A percentile compares a stretch with the other conserved stretches of the same genome.
These are phyloP conservation scores for Pollachius pollachius DNA, from an alignment of 2,113 vertebrate genomes.

Conservation along the genomic window DNA sequence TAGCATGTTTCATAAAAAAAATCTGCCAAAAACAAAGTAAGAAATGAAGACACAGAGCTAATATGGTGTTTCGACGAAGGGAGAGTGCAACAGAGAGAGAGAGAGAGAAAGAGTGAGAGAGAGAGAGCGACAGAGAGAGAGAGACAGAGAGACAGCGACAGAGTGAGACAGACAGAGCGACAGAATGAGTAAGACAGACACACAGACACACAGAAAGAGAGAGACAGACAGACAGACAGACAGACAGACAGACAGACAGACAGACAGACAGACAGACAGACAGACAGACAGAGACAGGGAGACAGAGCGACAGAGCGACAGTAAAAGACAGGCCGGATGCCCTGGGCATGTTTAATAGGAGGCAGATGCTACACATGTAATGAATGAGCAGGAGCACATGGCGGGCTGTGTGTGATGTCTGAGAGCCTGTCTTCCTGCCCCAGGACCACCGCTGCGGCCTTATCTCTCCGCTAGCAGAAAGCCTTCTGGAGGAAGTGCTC, in stretches of 20 bases:
- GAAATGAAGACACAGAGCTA: too few species aligned
- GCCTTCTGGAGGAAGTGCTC: constrained; percentile 60
- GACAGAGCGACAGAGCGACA: constrained; percentile 43
- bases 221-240: too few species aligned
- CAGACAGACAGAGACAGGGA: too few species aligned
- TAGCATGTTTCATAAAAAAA: too few species aligned
- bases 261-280: not conserved
- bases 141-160: constrained; percentile 31
- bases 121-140: too few species aligned
- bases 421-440: constrained; percentile 77
- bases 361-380: constrained; percentile 80
- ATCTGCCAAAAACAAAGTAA: too few species aligned
- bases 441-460: constrained; percentile 76
- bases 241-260: too few species aligned
- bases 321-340: constrained; percentile 63
- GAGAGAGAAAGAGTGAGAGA: not conserved
- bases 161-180: too few species aligned
- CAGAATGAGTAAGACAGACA: too few species aligned
- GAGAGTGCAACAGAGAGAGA: constrained; percentile 5
- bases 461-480: constrained; percentile 76
- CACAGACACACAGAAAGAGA: too few species aligned
- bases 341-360: constrained; percentile 76
- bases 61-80: too few species aligned
- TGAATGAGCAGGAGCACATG: constrained; percentile 71
- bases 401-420: constrained; percentile 81